Percentiles rank a stretch among this genome's conserved stretches.
Conservation (phyloP, 2,888 invertebrate genomes). For the Ctenicera cuprea region DNA sequence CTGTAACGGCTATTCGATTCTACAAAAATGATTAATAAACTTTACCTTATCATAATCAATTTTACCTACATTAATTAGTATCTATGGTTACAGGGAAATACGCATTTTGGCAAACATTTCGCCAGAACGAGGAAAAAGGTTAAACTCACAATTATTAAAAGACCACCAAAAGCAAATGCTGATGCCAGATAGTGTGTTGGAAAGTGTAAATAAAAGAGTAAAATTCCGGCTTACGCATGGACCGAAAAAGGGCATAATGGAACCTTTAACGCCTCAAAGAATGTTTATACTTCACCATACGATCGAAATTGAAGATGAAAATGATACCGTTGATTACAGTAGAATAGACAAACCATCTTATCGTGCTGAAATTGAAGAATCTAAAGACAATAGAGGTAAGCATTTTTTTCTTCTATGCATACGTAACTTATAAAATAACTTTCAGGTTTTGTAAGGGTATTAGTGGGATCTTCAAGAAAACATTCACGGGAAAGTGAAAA, state of each 20-base stretch:
- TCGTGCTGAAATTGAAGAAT: slow-evolving; percentile 77
- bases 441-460: slow-evolving; percentile 77
- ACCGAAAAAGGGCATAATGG: slow-evolving; percentile 68
- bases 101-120: slow-evolving; percentile 68
- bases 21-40: too few species aligned
- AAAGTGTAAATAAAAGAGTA: slow-evolving; percentile 79
- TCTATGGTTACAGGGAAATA: slow-evolving; percentile 77
- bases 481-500: neutral
- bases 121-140: slow-evolving; percentile 52
- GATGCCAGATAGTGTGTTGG: slow-evolving; percentile 82
- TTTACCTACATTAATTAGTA: too few species aligned
- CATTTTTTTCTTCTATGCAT: too few species aligned
- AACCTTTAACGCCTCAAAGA: slow-evolving; percentile 79
- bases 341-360: slow-evolving; percentile 79
- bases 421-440: slow-evolving; percentile 40
- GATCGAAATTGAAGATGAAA: slow-evolving; percentile 81
- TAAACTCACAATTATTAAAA: slow-evolving; percentile 74
- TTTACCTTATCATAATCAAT: too few species aligned
- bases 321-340: slow-evolving; percentile 76
- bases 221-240: slow-evolving; percentile 74
- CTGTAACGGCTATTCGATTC: too few species aligned
- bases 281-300: slow-evolving; percentile 84
- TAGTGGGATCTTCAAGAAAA: slow-evolving; percentile 68
- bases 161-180: slow-evolving; percentile 79
- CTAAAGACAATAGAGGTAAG: slow-evolving; percentile 70